phyloP scores from a whole-genome alignment of 1,140 invertebrate genomes.

The Drosophila pandora region DNA sequence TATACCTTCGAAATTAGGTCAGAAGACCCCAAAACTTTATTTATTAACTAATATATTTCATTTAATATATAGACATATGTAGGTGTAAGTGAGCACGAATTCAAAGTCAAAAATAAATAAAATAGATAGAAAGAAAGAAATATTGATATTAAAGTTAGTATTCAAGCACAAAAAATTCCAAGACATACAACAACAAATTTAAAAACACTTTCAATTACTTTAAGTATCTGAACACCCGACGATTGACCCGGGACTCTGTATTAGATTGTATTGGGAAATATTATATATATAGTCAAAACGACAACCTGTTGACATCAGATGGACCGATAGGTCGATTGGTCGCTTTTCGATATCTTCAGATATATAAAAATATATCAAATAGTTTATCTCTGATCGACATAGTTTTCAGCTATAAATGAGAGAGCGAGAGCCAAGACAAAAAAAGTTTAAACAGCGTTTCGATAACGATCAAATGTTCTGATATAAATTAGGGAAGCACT shows the following conservation, averaged over 20 bases:
- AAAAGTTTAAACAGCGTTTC: no score
- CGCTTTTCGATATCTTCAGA: background rate
- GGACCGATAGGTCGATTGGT: background rate
- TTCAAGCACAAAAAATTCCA: background rate
- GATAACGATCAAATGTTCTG: no score
- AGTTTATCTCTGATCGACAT: no score
- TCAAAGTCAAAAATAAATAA: background rate
- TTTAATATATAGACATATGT: background rate
- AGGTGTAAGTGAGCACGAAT: background rate
- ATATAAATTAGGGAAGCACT: no score
- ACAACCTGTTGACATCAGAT: slow-evolving; percentile 47
- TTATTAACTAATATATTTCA: background rate
- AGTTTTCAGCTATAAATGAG: no score
- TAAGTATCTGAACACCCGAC: slow-evolving; percentile 57
- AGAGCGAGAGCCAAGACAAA: no score
- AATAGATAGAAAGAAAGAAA: slow-evolving; percentile 6
- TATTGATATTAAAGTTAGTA: background rate
- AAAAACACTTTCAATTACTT: slow-evolving; percentile 65
- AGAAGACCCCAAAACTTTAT: background rate
- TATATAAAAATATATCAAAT: background rate
- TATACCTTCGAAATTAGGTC: background rate
- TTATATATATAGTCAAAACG: slow-evolving; percentile 51
- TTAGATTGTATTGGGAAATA: slow-evolving; percentile 26
- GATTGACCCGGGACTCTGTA: slow-evolving; percentile 20
- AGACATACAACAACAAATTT: slow-evolving; percentile 16